Evolutionary conservation across 2,888 invertebrate species (phyloP), one percentile per base, ranked within the genome.

Genomic region (Standfussiana lucernea): DNA sequence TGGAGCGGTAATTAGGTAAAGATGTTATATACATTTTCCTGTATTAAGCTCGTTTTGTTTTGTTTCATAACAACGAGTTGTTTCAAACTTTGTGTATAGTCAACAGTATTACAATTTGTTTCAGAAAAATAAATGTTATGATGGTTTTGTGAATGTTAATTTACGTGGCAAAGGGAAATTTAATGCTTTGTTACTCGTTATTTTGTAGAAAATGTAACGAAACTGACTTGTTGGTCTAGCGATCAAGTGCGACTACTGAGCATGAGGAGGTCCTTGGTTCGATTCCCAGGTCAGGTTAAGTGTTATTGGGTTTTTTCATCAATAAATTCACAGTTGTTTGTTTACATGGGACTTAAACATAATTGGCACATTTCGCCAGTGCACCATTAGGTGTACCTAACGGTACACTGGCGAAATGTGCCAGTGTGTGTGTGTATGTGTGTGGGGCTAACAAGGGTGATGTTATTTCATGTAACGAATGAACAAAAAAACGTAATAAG

Each of bases 1-100:
- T 84, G 80, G 86, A 86, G 85, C 86, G 87, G 90, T 92, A 90
- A 90, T 92, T 91, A n/a, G n/a, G n/a, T n/a, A 91, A 89, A 90
- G 78, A 88, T 83, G 86, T 87, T 86, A 87, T 85, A 83, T 85
- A 82, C 83, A 88, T 85, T 81, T 85, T 78, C 84, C 77, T 50
- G 65, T 82, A 79, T 73, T 56, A 80, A 61, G 73, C 61, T 76
- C 37, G 37, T 74, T 68, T 21, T 72, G 68, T 68, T 84, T 77
- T 76, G 81, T 83, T 83, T 67, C 35, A 53, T 75, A 70, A 69
- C 50, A 64, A 56, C 5, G 28, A 67, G 37, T 82, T 85, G 67
- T 82, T 77, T 65, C 32, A 32, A 83, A 82, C 59, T 76, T 66
- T 65, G 56, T n/a, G 28, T 66, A 28, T 28, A 59, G 40, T 62